Evolutionary conservation across 2,113 vertebrate species (phyloP).

Genomic region (Tringa solitaria): DNA sequence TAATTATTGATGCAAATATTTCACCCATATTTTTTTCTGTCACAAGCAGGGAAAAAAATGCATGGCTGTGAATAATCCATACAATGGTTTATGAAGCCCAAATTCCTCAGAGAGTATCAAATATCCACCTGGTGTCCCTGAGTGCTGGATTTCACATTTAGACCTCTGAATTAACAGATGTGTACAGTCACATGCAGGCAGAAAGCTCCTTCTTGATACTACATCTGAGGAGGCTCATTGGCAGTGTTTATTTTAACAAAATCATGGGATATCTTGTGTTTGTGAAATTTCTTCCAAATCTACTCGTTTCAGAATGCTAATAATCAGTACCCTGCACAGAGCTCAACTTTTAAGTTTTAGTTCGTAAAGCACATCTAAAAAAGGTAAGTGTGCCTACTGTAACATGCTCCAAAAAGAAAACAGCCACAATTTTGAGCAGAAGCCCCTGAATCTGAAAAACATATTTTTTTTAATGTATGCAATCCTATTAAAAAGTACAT

Average conservation of each 20-base stretch:
- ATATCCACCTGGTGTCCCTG: slow-evolving; percentile 31
- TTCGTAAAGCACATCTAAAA: neutral
- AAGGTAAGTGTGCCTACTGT: neutral
- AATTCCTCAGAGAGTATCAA: slow-evolving; percentile 3
- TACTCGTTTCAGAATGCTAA: neutral
- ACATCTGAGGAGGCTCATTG: neutral
- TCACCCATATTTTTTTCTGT: slow-evolving; percentile 25
- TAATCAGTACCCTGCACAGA: neutral
- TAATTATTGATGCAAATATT: slow-evolving; percentile 30
- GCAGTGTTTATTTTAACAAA: slow-evolving; percentile 13
- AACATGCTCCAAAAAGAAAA: neutral
- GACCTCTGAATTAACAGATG: slow-evolving; percentile 41
- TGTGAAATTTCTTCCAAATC: neutral
- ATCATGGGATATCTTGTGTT: neutral
- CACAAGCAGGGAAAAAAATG: neutral
- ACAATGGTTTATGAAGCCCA: slow-evolving; percentile 23
- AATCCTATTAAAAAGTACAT: neutral
- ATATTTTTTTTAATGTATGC: neutral
- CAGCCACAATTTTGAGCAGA: neutral
- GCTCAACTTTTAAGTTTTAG: neutral
- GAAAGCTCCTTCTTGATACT: neutral
- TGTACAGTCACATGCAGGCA: neutral
- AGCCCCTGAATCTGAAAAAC: neutral
- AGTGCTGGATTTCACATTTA: slow-evolving; percentile 41
- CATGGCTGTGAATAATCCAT: slow-evolving; percentile 5